Evolutionary conservation across 2,888 invertebrate genomes (phyloP), one percentile per base, ranked within the genome.

Genomic region (Tetragonisca angustula): DNA sequence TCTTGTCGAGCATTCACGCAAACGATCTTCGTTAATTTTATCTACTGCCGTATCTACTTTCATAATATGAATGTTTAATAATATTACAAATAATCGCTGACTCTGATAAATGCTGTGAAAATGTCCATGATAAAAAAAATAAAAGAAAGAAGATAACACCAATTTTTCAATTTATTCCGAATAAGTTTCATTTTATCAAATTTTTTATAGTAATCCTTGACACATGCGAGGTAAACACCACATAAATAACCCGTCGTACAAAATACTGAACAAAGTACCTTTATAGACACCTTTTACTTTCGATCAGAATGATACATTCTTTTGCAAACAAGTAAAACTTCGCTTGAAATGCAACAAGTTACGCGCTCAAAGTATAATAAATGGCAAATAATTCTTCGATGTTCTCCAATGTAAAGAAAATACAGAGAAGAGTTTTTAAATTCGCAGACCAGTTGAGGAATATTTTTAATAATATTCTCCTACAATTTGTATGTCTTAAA

Each of bases 191-290:
- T 19, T 17, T 84, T 80, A 76, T 79, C 68, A 17, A 17, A 5
- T 15, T 21, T 19, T n/a, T 70, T 54, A 27, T n/a, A 36, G 32
- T 52, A 13, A 17, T 50, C 59, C 50, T 64, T 5, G n/a, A 15
- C n/a, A 11, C 2, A 5, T 27, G 21, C 24, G 21, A 5, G 62
- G n/a, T 15, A 15, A 56, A 19, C 65, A 0, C 5, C 13, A 43
- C 27, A 9, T 56, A 72, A 85, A 81, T 70, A 76, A 86, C 52
- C 65, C 71, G 62, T 67, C 76, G 70, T 83, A 43, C 52, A 13
- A 2, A 59, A n/a, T 24, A 21, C 15, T 17, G 17, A 43, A 56
- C 13, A 27, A 1, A 56, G 4, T 27, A 27, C 32, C 0, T 62
- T 4, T 17, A 2, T 32, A 5, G 36, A 9, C 3, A 32, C 19